A percentile compares a stretch with the other conserved stretches of the same genome.
Evolutionary conservation across 2,888 invertebrate species (phyloP).

Genomic region (Lochmaea crataegi): DNA sequence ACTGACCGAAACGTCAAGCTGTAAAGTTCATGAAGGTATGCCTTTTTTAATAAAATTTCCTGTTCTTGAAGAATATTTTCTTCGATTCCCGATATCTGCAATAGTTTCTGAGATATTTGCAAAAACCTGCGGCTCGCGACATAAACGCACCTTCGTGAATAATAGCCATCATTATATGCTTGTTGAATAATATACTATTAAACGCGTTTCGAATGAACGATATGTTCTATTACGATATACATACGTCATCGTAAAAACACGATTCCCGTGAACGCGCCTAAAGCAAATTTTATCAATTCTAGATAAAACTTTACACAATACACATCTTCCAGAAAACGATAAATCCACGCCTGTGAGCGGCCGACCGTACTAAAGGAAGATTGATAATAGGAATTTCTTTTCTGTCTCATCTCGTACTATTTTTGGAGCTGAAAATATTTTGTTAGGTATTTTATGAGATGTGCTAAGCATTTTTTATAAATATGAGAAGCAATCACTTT

Average conservation of each 20-base stretch:
- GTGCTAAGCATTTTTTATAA: background rate
- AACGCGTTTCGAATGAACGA: no score
- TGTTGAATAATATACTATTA: no score
- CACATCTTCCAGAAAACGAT: background rate
- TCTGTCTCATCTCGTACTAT: background rate
- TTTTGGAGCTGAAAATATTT: background rate
- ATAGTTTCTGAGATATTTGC: no score
- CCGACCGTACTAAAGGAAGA: background rate
- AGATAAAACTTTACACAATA: background rate
- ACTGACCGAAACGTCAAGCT: no score
- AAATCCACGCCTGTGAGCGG: background rate
- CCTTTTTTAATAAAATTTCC: no score
- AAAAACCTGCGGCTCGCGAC: no score
- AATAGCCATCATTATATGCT: no score
- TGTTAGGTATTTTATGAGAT: background rate
- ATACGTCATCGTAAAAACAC: background rate
- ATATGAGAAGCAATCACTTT: background rate
- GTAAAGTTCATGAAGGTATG: no score
- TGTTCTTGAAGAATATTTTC: no score
- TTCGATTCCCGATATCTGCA: no score
- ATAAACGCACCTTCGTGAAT: no score
- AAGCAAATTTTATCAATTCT: background rate
- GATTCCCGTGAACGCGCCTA: background rate
- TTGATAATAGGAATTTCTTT: conserved; percentile 3
- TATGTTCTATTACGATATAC: background rate